Percentiles rank a stretch among this genome's conserved stretches.
These are phyloP conservation scores for Rhinoraja longicauda DNA, from an alignment of 2,797 vertebrate genomes.

Conservation along the genomic window DNA sequence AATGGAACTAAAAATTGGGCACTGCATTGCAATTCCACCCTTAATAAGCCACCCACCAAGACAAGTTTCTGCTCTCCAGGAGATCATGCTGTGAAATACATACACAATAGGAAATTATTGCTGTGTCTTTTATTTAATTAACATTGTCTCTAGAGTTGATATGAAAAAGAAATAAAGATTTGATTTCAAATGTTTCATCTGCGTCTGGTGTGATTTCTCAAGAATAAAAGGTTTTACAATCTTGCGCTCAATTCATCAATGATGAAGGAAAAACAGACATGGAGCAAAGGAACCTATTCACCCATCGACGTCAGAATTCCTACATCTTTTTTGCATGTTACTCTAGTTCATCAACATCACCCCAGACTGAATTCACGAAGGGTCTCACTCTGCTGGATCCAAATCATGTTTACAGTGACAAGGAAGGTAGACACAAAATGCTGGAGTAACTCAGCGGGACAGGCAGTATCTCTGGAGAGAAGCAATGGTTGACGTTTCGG, in stretches of 20 bases:
- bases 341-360: neutral
- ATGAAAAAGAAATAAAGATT: conserved; percentile 29
- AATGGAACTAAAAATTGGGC: no score
- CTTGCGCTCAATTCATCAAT: neutral
- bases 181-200: conserved; percentile 23
- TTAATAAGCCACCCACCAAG: no score
- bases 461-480: no score
- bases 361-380: neutral
- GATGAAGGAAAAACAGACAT: no score
- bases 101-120: neutral
- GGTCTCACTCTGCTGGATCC: neutral
- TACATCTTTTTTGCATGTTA: neutral
- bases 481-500: no score
- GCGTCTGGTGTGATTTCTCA: conserved; percentile 3
- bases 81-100: conserved; percentile 25
- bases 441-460: no score
- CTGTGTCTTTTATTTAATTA: conserved; percentile 26
- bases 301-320: no score
- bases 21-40: no score
- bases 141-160: neutral
- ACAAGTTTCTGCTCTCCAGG: no score
- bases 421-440: no score
- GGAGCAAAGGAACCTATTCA: no score
- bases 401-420: neutral
- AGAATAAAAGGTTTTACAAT: neutral